Evolutionary conservation across 2,113 vertebrate species (phyloP).

Genomic region (Oriolus oriolus): DNA sequence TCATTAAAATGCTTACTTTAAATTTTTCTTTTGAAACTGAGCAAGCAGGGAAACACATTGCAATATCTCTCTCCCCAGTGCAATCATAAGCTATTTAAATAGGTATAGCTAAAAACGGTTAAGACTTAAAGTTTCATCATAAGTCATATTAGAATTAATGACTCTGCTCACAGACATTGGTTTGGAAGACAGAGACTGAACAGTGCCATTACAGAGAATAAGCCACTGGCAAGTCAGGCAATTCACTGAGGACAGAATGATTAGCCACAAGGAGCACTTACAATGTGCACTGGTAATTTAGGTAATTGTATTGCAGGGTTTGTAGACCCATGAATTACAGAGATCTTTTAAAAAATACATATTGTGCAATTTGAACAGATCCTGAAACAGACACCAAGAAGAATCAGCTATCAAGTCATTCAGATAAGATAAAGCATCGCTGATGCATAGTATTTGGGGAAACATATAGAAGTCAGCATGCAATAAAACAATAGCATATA

Average conservation of each 20-base stretch:
- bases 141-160: background rate
- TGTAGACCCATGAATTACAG: constrained; percentile 73
- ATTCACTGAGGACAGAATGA: constrained; percentile 55
- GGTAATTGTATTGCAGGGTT: constrained; percentile 79
- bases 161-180: background rate
- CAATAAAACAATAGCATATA: background rate
- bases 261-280: constrained; percentile 73
- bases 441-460: background rate
- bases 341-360: constrained; percentile 71
- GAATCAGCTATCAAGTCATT: constrained; percentile 59
- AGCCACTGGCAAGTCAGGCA: constrained; percentile 53
- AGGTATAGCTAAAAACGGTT: background rate
- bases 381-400: constrained; percentile 72
- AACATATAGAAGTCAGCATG: background rate
- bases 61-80: no score
- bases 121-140: background rate
- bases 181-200: background rate
- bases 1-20: background rate
- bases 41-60: background rate
- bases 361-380: constrained; percentile 79
- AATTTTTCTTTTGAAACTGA: background rate
- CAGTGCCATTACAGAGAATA: background rate
- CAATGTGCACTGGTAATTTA: constrained; percentile 74
- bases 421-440: constrained; percentile 37
- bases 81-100: background rate